phyloP scores from a whole-genome alignment of 2,888 invertebrate species.

The Crematogaster levior region DNA sequence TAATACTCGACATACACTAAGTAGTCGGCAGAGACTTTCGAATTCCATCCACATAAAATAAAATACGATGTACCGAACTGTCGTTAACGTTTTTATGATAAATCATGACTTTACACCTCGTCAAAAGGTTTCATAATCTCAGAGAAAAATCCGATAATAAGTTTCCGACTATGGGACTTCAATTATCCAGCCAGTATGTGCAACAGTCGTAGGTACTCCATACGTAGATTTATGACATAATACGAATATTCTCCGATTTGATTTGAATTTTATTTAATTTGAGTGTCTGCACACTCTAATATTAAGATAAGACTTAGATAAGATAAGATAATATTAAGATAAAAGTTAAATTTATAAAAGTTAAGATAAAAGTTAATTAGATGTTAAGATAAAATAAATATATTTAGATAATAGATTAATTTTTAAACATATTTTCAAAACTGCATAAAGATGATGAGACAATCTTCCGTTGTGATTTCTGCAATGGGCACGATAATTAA shows the following conservation, averaged over 20 bases:
- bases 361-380: too few relatives aligned
- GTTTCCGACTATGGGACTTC: not conserved
- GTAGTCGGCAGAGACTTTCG: not conserved
- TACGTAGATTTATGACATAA: not conserved
- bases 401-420: not conserved
- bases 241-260: not conserved
- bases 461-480: not conserved
- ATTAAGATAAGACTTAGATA: too few relatives aligned
- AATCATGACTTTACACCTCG: not conserved
- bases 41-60: not conserved
- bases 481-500: not conserved
- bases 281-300: too few relatives aligned
- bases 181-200: not conserved
- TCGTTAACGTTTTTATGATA: not conserved
- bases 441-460: not conserved
- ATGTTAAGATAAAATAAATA: too few relatives aligned
- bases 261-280: not conserved
- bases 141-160: not conserved
- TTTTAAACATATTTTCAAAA: not conserved
- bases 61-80: not conserved
- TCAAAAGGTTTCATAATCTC: not conserved
- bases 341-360: too few relatives aligned
- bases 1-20: slow-evolving; percentile 11
- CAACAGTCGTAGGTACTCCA: not conserved
- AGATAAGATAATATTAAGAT: too few relatives aligned